Percentiles rank a stretch among this genome's conserved stretches.
Conservation (phyloP, 2,888 invertebrate species). For the Drosophila quinaria region DNA sequence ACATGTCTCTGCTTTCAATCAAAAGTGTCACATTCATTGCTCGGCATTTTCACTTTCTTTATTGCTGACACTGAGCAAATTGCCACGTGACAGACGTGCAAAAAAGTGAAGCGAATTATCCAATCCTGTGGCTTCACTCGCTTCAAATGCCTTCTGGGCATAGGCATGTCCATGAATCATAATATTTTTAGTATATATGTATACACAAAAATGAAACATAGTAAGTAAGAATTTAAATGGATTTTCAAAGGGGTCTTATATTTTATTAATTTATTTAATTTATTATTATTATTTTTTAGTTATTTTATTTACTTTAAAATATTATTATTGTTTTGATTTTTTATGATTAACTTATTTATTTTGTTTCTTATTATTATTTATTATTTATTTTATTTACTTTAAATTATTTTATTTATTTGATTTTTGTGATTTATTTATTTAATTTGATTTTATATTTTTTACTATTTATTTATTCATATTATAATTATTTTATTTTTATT, state of each 20-base stretch:
- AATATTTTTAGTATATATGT: not conserved
- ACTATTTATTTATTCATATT: too few species aligned
- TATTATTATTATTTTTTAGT: too few species aligned
- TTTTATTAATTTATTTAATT: too few species aligned
- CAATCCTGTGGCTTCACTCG: slow-evolving; percentile 21
- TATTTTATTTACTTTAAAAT: too few species aligned
- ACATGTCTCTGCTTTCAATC: slow-evolving; percentile 65
- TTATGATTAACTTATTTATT: too few species aligned
- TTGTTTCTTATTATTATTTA: too few species aligned
- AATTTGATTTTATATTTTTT: too few species aligned
- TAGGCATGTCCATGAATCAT: not conserved
- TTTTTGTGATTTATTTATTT: too few species aligned
- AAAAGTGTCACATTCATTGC: slow-evolving; percentile 73
- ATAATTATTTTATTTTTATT: too few species aligned
- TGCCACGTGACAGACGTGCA: slow-evolving; percentile 52
- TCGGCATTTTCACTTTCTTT: slow-evolving; percentile 56
- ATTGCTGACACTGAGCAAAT: slow-evolving; percentile 41
- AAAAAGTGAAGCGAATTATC: slow-evolving; percentile 23
- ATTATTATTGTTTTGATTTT: too few species aligned
- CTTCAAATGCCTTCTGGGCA: slow-evolving; percentile 20
- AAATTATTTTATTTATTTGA: too few species aligned
- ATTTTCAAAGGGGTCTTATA: not conserved
- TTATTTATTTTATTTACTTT: too few species aligned
- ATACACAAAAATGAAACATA: not conserved
- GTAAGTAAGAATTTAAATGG: not conserved